phyloP scores from a whole-genome alignment of 2,113 vertebrate species.

The Oryzias celebensis region DNA sequence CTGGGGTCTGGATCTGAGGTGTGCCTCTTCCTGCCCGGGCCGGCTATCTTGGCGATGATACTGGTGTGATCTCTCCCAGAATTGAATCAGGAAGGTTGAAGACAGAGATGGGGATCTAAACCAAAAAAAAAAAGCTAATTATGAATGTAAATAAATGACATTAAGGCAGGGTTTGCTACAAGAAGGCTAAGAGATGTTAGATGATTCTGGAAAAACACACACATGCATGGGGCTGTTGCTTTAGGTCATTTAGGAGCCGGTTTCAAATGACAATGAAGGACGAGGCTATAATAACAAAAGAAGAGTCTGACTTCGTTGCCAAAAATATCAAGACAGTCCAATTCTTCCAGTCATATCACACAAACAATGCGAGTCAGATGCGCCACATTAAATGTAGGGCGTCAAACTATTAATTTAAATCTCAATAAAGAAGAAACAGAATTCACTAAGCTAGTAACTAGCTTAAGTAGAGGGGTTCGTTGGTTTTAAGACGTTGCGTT shows the following conservation, averaged over 20 bases:
- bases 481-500: constrained; percentile 23
- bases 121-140: too few relatives aligned
- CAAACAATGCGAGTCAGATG: too few relatives aligned
- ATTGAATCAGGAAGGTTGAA: constrained; percentile 83
- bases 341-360: too few relatives aligned
- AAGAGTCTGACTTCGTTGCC: constrained; percentile 5
- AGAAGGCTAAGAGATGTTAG: not conserved
- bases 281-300: not conserved
- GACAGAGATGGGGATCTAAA: constrained; percentile 36
- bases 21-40: constrained; percentile 95
- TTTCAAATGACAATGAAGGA: constrained; percentile 10
- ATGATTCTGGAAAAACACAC: not conserved
- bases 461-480: constrained; percentile 15
- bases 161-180: not conserved
- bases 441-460: not conserved
- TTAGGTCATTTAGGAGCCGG: not conserved
- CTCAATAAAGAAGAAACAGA: too few relatives aligned
- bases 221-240: not conserved
- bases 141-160: not conserved
- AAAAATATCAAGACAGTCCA: too few relatives aligned
- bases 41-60: constrained; percentile 99
- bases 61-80: constrained; percentile 84
- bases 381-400: too few relatives aligned
- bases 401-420: too few relatives aligned
- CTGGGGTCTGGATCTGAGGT: constrained; percentile 97